Conservation (phyloP, 2,888 invertebrate genomes). For the Agonopterix alstromeriana region DNA sequence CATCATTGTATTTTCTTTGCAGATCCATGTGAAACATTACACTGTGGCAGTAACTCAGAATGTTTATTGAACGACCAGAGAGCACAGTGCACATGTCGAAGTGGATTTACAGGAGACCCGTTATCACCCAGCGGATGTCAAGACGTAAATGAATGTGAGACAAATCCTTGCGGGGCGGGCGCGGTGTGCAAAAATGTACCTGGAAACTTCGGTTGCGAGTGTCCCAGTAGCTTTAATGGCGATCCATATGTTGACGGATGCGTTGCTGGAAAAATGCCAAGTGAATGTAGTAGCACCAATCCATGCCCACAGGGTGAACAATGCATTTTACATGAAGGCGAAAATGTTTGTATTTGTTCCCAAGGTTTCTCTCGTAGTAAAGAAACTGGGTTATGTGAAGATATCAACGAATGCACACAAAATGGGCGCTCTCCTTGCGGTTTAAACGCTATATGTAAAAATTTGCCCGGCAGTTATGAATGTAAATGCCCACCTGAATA, state of each 20-base stretch:
- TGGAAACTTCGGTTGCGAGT: conserved; percentile 91
- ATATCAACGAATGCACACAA: conserved; percentile 90
- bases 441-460: conserved; percentile 92
- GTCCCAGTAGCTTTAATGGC: conserved; percentile 87
- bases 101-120: conserved; percentile 86
- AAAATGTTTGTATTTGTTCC: conserved; percentile 92
- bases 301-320: conserved; percentile 92
- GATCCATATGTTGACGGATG: conserved; percentile 90
- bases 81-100: conserved; percentile 89
- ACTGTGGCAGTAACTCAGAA: conserved; percentile 91
- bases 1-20: conserved; percentile 28
- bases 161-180: conserved; percentile 87
- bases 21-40: conserved; percentile 93
- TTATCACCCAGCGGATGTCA: conserved; percentile 83
- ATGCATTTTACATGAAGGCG: conserved; percentile 87
- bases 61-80: conserved; percentile 90
- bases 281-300: conserved; percentile 82
- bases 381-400: conserved; percentile 86
- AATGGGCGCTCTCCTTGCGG: conserved; percentile 89
- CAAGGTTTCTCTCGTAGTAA: conserved; percentile 89
- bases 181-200: conserved; percentile 93
- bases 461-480: conserved; percentile 94
- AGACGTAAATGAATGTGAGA: conserved; percentile 92
- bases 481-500: conserved; percentile 93
- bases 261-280: conserved; percentile 78